Percentiles rank a stretch among this genome's conserved stretches.
These are phyloP conservation scores for Ellobium chinense DNA, from an alignment of 2,888 invertebrate species.

Conservation along the genomic window DNA sequence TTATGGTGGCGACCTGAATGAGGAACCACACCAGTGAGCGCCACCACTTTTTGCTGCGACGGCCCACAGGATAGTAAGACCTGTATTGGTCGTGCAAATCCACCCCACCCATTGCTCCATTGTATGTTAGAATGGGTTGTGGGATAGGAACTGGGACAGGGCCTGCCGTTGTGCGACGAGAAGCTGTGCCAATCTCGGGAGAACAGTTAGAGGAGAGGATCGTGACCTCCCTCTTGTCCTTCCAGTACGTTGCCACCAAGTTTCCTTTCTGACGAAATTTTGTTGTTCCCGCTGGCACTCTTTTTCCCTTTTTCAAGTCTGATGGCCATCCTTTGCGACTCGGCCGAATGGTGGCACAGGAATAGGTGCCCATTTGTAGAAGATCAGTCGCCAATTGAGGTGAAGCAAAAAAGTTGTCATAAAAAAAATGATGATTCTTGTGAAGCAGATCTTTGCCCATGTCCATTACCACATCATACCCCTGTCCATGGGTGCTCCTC, in stretches of 20 bases:
- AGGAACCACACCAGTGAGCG: conserved; percentile 37
- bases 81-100: conserved; percentile 38
- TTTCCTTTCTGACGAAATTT: conserved; percentile 14
- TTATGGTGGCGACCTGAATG: conserved; percentile 36
- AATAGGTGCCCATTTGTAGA: conserved; percentile 20
- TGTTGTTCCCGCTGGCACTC: not conserved
- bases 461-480: not conserved
- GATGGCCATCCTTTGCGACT: conserved; percentile 43
- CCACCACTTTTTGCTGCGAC: conserved; percentile 45
- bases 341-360: conserved; percentile 27
- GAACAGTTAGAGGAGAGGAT: conserved; percentile 5
- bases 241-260: conserved; percentile 20
- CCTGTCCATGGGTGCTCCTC: not conserved
- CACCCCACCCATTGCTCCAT: conserved; percentile 45
- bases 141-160: not conserved
- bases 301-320: not conserved
- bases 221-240: conserved; percentile 17
- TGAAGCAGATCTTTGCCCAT: too few relatives aligned
- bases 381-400: conserved; percentile 8
- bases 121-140: conserved; percentile 4
- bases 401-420: conserved; percentile 26
- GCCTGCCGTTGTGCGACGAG: not conserved
- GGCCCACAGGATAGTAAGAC: conserved; percentile 42
- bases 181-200: not conserved
- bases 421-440: conserved; percentile 3